Evolutionary conservation across 1,140 invertebrate genomes (phyloP).

Genomic region (Odontomachus brunneus): DNA sequence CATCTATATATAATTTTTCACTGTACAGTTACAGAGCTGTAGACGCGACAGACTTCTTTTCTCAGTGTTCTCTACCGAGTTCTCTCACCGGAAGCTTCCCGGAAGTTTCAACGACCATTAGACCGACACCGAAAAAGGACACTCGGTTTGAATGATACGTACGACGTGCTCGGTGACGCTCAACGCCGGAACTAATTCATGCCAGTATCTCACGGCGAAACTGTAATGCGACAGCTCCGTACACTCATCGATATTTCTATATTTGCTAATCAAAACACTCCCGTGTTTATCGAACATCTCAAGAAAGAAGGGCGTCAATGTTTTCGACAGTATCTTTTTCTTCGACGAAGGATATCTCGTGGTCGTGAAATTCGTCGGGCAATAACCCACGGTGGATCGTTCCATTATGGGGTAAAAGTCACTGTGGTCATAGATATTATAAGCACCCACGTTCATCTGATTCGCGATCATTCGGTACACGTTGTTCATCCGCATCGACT

Average conservation of each 20-base stretch:
- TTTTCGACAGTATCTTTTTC: too few relatives aligned
- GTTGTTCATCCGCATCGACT: constrained; percentile 63
- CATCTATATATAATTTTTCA: too few relatives aligned
- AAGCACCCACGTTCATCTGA: constrained; percentile 76
- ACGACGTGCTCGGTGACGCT: too few relatives aligned
- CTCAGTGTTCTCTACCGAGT: too few relatives aligned
- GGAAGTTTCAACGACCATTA: too few relatives aligned
- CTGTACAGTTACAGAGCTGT: too few relatives aligned
- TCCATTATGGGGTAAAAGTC: constrained; percentile 76
- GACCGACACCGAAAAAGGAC: too few relatives aligned
- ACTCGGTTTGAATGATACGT: too few relatives aligned
- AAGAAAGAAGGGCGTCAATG: constrained; percentile 9
- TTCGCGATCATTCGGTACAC: constrained; percentile 76
- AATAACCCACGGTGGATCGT: constrained; percentile 79
- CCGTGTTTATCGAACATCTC: too few relatives aligned
- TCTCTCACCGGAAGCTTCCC: too few relatives aligned
- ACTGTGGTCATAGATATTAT: constrained; percentile 58
- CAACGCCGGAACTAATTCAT: too few relatives aligned
- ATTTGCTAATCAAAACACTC: constrained; percentile 66
- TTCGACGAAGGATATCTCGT: constrained; percentile 52
- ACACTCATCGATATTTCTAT: constrained; percentile 74
- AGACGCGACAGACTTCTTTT: too few relatives aligned
- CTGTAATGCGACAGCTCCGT: constrained; percentile 64
- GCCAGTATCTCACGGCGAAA: constrained; percentile 60
- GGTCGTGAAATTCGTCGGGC: constrained; percentile 77